These are phyloP conservation scores for Leucophora obtusa DNA, from an alignment of 2,888 invertebrate species.

Conservation along the genomic window DNA sequence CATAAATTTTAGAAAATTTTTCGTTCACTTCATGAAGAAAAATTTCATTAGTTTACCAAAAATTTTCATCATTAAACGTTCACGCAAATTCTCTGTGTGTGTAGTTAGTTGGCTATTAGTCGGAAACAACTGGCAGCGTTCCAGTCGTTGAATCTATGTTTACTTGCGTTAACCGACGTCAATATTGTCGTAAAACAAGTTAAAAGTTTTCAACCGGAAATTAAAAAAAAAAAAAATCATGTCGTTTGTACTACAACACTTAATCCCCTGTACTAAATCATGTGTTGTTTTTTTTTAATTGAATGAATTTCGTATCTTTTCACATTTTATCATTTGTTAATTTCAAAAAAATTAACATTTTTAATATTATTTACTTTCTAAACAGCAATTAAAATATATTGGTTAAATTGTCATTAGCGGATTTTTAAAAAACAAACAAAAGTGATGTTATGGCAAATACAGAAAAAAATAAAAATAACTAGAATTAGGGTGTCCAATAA, in stretches of 20 bases:
- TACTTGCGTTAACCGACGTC: too few species aligned
- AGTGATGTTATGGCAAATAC: background rate
- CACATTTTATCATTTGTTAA: background rate
- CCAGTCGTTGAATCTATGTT: too few species aligned
- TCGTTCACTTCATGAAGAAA: too few species aligned
- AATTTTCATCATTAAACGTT: too few species aligned
- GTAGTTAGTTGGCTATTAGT: too few species aligned
- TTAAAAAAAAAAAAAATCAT: background rate
- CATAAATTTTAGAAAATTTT: too few species aligned
- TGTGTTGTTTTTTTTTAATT: background rate
- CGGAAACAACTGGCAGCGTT: too few species aligned
- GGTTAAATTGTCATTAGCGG: background rate
- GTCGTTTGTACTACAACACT: background rate
- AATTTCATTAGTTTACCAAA: too few species aligned
- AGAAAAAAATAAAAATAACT: too few species aligned
- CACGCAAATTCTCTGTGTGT: too few species aligned
- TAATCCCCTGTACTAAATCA: background rate
- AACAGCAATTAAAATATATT: background rate
- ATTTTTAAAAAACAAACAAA: background rate
- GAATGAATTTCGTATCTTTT: background rate
- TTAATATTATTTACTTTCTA: background rate
- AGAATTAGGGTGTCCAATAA: too few species aligned
- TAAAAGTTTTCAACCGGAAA: constrained; percentile 1
- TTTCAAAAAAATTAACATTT: background rate
- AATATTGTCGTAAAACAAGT: background rate